These are phyloP conservation scores for Morbakka virulenta DNA, from an alignment of 30 jellyfish, hydroid and myxozoan species.

Conservation along the genomic window DNA sequence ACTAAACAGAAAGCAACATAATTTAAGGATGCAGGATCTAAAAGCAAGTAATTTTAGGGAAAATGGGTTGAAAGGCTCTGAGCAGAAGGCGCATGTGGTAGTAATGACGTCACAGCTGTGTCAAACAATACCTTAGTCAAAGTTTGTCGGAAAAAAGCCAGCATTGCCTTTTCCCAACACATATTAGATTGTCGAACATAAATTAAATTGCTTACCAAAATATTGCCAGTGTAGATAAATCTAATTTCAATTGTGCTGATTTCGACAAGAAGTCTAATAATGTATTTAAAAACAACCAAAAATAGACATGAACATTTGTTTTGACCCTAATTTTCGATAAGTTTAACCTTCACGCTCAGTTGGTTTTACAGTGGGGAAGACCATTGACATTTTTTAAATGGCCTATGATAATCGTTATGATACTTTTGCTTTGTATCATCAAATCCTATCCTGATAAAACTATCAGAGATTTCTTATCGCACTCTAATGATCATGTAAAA, in stretches of 20 bases:
- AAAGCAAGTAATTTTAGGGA: constrained; percentile 83
- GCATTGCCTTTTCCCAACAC: background rate
- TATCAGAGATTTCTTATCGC: background rate
- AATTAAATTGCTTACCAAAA: too few relatives aligned
- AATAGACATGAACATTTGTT: background rate
- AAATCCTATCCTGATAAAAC: too few relatives aligned
- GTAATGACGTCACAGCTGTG: constrained; percentile 75
- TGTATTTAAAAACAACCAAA: too few relatives aligned
- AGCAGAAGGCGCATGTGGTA: constrained; percentile 96
- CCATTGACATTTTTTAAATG: background rate
- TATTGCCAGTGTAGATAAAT: too few relatives aligned
- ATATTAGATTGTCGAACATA: too few relatives aligned
- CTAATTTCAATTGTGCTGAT: too few relatives aligned
- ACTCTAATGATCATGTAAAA: too few relatives aligned
- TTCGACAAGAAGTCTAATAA: too few relatives aligned
- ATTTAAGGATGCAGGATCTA: constrained; percentile 38
- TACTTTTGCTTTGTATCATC: too few relatives aligned
- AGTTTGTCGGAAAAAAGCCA: background rate
- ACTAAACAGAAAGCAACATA: background rate
- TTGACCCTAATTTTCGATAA: background rate
- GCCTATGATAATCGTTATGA: too few relatives aligned
- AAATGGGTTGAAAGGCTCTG: constrained; percentile 75
- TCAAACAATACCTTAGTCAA: background rate
- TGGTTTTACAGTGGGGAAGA: background rate
- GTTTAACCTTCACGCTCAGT: background rate